phyloP scores from a whole-genome alignment of 92 coral and sea anemone genomes.

The Umimayanthus chanpuru region DNA sequence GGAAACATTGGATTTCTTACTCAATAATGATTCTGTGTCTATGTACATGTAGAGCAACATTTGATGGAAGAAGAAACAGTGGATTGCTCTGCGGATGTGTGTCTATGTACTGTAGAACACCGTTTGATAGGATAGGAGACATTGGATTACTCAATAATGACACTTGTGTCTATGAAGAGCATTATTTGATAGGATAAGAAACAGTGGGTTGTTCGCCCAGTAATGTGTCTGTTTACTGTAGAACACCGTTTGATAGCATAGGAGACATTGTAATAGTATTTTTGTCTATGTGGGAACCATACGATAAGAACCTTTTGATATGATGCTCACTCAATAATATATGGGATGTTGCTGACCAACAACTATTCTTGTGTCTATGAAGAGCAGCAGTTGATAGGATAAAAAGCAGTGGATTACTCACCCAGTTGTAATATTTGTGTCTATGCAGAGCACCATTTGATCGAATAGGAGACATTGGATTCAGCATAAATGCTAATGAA shows the following conservation, averaged over 20 bases:
- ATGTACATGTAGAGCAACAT: slow-evolving; percentile 83
- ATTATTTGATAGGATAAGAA: slow-evolving; percentile 88
- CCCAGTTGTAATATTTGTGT: background rate
- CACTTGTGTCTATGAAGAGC: slow-evolving; percentile 62
- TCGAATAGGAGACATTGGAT: slow-evolving; percentile 89
- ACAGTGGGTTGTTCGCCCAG: slow-evolving; percentile 56
- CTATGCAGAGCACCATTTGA: slow-evolving; percentile 88
- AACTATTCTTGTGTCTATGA: slow-evolving; percentile 1
- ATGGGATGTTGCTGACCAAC: slow-evolving; percentile 32
- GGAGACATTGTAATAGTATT: background rate
- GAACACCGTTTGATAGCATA: too few relatives aligned
- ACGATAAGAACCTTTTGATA: slow-evolving; percentile 33
- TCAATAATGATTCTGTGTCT: background rate
- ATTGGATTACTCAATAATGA: too few relatives aligned
- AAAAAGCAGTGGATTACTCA: slow-evolving; percentile 69
- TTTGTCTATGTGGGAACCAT: slow-evolving; percentile 64
- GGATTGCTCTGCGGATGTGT: slow-evolving; percentile 38
- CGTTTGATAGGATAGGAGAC: too few relatives aligned
- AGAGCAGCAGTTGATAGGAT: slow-evolving; percentile 90
- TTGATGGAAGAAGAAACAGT: slow-evolving; percentile 86
- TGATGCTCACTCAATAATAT: background rate
- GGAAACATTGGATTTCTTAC: too few relatives aligned
- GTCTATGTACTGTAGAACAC: too few relatives aligned
- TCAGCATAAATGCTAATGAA: slow-evolving; percentile 82
- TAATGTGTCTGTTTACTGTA: too few relatives aligned